Conservation (phyloP, 53 echinoderm and acorn worm species). For the Luidia sarsii region DNA sequence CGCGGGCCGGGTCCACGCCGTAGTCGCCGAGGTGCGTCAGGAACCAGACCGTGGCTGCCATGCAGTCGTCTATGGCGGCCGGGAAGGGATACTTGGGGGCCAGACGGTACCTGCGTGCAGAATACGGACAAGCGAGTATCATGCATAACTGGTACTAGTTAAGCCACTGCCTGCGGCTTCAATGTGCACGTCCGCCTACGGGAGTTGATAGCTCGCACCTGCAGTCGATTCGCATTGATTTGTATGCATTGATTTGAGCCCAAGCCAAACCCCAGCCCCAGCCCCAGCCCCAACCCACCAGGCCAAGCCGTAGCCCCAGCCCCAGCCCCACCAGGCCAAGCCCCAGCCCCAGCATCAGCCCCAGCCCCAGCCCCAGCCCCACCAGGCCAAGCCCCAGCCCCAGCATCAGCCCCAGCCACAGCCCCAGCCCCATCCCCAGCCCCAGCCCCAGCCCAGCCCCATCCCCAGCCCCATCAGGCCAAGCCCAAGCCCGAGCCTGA, state of each 20-base stretch:
- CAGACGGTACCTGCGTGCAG: conserved; percentile 71
- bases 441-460: conserved; percentile 3
- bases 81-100: conserved; percentile 80
- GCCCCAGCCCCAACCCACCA: no score
- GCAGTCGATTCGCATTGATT: no score
- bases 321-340: neutral
- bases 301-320: neutral
- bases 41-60: conserved; percentile 75
- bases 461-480: neutral
- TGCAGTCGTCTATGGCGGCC: conserved; percentile 77
- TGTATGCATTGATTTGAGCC: no score
- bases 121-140: neutral
- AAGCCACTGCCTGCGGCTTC: no score
- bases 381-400: neutral
- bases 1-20: conserved; percentile 68
- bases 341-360: neutral
- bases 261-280: no score
- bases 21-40: conserved; percentile 60
- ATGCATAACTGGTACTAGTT: neutral
- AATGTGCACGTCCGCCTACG: no score
- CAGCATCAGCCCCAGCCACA: neutral
- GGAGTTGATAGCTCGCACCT: no score
- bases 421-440: conserved; percentile 1
- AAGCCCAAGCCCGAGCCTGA: neutral
- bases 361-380: neutral